Base-by-base conservation (phyloP, 2,797 vertebrate species). In the Notolabrus celidotus region DNA sequence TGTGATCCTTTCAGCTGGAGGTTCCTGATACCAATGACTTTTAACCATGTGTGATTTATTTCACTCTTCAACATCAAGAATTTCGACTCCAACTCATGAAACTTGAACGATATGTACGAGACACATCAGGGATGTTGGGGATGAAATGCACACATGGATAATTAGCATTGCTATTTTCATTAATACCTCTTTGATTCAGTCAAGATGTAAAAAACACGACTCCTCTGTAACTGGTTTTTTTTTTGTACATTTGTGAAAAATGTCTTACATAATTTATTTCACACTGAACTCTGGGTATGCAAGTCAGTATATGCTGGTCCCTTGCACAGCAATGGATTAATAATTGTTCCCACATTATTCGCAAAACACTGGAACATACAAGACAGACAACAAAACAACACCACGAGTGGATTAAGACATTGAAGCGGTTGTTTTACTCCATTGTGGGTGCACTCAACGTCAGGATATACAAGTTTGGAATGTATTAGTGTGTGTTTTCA, bases 281-380 rank as follows among this genome's bases (percentile, higher is more conserved):
- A 82, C 79, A 67, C 57, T 53, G 54, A 60, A 78, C 75, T 79
- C 34, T 60, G 71, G 83, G 68, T 59, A 75, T 16, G 55, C 71
- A 74, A n/a, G 69, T 82, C 74, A 51, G 82, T 59, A 51, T 64
- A 67, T 62, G 79, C 86, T 84, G 77, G 71, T 84, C 82, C 88
- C 88, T 91, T 87, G 88, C 89, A 85, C 89, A 90, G 87, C 89
- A 90, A 89, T 77, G 74, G 79, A 84, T 89, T 76, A 46, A 45
- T 79, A 64, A 77, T 60, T 82, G 67, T 85, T 81, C 71, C 52
- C 42, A 68, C 51, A 75, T 73, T 56, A 88, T 64, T 88, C 78
- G 86, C 80, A 68, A 79, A 75, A 90, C 82, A 84, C 59, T 71
- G 60, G 55, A 84, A 84, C 79, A 82, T 63, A 88, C 38, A 84